Evolutionary conservation across 2,113 vertebrate genomes (phyloP), one percentile per base, ranked within the genome.

Genomic region (Rutilus rutilus): DNA sequence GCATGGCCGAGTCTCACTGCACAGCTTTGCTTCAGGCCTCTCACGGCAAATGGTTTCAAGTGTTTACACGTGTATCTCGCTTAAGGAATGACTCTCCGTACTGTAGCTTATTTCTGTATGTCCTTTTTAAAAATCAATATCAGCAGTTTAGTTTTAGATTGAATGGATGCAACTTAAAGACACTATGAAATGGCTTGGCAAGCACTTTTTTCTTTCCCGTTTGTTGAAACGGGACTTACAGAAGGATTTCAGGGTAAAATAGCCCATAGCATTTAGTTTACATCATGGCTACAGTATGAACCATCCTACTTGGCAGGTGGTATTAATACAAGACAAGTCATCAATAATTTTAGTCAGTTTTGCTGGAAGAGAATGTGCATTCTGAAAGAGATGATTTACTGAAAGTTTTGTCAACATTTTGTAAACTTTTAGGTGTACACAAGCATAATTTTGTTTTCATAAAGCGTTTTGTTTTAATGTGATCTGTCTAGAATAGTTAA

Each of bases 101-200:
- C 50, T 78, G 54, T 78, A 59, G 77, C 30, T 77, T 77, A 54
- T 77, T 77, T 54, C 75, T 75, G 47, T 77, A 33, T 21, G 74
- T 78, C 9, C 11, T 79, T 39, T 77, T 27, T 77, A 21, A 33
- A 21, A 33, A 77, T 77, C 27, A 54, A 5, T 17, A 54, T 54
- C 27, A 54, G 19, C 39, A n/a, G 39, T 77, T 54, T 54, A 54
- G 71, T 42, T 57, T 30, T 33, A 12, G 17, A 30, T 57, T 47
- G 21, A 73, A 45, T 74, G 21, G 39, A n/a, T 45, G 21, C 21
- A 74, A 25, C 5, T 74, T 74, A 74, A 74, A 74, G 23, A 45
- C 11, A 25, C 71, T 47, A 25, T 25, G 12, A 74, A 47, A 74
- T 74, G 39, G 42, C 11, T 25, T 8, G 71, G 14, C 71, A 6